These are phyloP conservation scores for Hozukius guyotensis DNA, from an alignment of 2,797 vertebrate genomes.

Conservation along the genomic window DNA sequence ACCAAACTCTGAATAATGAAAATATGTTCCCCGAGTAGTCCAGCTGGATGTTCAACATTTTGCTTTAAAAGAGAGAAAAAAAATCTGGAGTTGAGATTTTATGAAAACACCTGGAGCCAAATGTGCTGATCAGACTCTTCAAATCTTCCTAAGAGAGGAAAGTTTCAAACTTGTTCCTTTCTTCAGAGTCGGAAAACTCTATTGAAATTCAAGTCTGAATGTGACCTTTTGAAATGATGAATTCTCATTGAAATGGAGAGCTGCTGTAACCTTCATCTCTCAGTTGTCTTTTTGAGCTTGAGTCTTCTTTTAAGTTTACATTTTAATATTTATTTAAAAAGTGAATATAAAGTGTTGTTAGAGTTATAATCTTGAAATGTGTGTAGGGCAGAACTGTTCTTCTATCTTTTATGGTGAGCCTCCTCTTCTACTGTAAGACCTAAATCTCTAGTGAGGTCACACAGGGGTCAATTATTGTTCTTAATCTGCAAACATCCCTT, in stretches of 20 bases:
- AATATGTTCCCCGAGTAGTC: neutral
- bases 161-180: neutral
- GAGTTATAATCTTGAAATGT: neutral
- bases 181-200: neutral
- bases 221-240: conserved; percentile 2
- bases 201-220: neutral
- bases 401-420: neutral
- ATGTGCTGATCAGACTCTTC: neutral
- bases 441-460: neutral
- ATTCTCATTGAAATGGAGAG: conserved; percentile 15
- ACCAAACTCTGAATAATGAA: neutral
- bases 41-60: neutral
- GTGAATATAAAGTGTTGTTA: neutral
- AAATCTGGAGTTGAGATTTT: no score
- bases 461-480: neutral
- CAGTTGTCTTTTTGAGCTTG: neutral
- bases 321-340: neutral
- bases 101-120: neutral
- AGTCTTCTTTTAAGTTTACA: neutral
- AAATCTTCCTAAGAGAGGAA: neutral
- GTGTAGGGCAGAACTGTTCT: neutral
- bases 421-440: neutral
- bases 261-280: neutral
- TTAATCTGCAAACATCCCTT: neutral
- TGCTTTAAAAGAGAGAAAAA: no score